Conservation (phyloP, 92 coral and sea anemone species). For the Paramuricea clavata region DNA sequence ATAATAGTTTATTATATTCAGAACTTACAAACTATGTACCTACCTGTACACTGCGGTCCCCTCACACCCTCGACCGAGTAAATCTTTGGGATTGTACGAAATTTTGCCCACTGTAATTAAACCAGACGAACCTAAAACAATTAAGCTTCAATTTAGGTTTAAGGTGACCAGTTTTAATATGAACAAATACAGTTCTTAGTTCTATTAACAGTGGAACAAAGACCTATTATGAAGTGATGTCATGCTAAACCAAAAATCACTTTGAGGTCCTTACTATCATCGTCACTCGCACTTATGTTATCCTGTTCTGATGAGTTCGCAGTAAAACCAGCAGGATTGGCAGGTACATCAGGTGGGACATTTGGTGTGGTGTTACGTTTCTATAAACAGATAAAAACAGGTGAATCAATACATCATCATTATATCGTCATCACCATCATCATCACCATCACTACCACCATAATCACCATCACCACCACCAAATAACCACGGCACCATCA, state of each 20-base stretch:
- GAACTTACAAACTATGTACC: constrained; percentile 14
- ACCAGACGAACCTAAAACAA: constrained; percentile 40
- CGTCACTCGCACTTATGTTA: constrained; percentile 22
- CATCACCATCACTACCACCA: neutral
- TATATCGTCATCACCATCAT: neutral
- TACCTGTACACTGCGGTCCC: constrained; percentile 98
- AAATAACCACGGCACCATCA: neutral
- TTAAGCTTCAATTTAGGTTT: neutral
- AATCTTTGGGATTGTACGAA: constrained; percentile 88
- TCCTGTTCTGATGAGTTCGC: constrained; percentile 7
- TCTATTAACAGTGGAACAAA: no score
- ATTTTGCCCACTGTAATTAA: constrained; percentile 84
- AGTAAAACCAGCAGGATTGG: neutral
- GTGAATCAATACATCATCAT: neutral
- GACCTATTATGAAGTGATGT: no score
- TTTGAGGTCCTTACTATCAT: constrained; percentile 46
- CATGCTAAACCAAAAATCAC: no score
- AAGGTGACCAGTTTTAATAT: neutral
- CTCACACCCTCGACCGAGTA: constrained; percentile 97
- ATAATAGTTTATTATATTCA: neutral
- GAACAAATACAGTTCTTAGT: no score
- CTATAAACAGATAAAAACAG: neutral
- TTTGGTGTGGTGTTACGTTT: neutral
- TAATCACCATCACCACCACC: neutral
- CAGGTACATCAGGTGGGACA: neutral